phyloP scores from a whole-genome alignment of 2,113 vertebrate species.

The Corvus moneduloides region DNA sequence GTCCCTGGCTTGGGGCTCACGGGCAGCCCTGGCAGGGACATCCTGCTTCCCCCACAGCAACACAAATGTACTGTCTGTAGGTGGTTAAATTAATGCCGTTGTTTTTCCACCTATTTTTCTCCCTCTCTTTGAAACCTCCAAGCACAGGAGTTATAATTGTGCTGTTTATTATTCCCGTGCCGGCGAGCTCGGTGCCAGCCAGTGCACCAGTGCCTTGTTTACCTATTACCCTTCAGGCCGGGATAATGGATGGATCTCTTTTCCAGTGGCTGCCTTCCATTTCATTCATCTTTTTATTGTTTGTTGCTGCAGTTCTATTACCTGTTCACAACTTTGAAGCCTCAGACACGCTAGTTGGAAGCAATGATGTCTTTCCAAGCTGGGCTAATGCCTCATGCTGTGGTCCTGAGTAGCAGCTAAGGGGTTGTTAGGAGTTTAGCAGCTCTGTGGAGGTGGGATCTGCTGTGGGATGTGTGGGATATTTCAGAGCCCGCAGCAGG shows the following conservation, averaged over 20 bases:
- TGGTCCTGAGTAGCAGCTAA: neutral
- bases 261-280: slow-evolving; percentile 52
- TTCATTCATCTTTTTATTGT: slow-evolving; percentile 70
- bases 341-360: slow-evolving; percentile 22
- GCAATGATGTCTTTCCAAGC: slow-evolving; percentile 67
- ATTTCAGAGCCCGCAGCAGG: neutral
- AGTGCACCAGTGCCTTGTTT: slow-evolving; percentile 58
- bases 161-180: slow-evolving; percentile 66
- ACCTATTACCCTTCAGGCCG: slow-evolving; percentile 69
- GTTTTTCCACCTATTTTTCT: neutral
- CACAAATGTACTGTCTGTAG: neutral
- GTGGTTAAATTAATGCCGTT: slow-evolving; percentile 60
- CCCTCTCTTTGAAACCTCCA: slow-evolving; percentile 10
- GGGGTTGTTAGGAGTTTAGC: neutral
- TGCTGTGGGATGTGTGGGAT: neutral
- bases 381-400: slow-evolving; percentile 37
- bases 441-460: neutral
- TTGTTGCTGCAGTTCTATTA: slow-evolving; percentile 71
- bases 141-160: slow-evolving; percentile 67
- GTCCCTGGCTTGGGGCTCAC: neutral
- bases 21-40: neutral
- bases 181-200: neutral
- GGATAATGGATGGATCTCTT: slow-evolving; percentile 65
- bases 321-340: slow-evolving; percentile 56
- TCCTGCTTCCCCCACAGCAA: neutral